Evolutionary conservation across 2,797 vertebrate genomes (phyloP), one percentile per base, ranked within the genome.

Genomic region (Apogon talboti): DNA sequence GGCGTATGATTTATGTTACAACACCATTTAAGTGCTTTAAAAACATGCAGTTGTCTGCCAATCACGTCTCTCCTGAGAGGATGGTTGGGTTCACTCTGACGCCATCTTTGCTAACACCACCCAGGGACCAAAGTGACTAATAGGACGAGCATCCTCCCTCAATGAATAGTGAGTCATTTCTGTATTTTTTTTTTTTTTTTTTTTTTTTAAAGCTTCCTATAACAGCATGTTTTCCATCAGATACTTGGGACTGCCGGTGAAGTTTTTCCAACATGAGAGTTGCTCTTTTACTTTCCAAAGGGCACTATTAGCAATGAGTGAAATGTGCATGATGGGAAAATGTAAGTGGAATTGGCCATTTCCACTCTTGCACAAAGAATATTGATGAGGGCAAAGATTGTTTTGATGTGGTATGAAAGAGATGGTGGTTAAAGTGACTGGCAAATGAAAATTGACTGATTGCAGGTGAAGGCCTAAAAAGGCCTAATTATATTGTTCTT

Each of bases 1-100:
- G 80, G 81, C 80, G 8, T 60, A 74, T 72, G 75, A 90, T 89
- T 89, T 82, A 87, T 42, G 30, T 80, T 76, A 73, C 53, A 47
- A 51, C 69, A 76, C 59, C 30, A 68, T 80, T 83, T 76, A 73
- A 75, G 67, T 59, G 76, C 48, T 74, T 74, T 44, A 45, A 64
- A 78, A 69, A 58, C 21, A 85, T 75, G 66, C 70, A 78, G 74
- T 82, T 82, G 69, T 78, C 43, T 62, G 81, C 74, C 73, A 82
- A 72, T 71, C 48, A 51, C 50, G 68, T 44, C 77, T 73, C 72
- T 59, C 62, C 50, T 41, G 30, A 33, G 28, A 15, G 41, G 66
- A 67, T 72, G 71, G 72, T 59, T 69, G 48, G 59, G 71, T 71
- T 79, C 44, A 45, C 54, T 66, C 16, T 44, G 74, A 52, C 56